Evolutionary conservation across 2,888 invertebrate genomes (phyloP).

Genomic region (Eulithis testata): DNA sequence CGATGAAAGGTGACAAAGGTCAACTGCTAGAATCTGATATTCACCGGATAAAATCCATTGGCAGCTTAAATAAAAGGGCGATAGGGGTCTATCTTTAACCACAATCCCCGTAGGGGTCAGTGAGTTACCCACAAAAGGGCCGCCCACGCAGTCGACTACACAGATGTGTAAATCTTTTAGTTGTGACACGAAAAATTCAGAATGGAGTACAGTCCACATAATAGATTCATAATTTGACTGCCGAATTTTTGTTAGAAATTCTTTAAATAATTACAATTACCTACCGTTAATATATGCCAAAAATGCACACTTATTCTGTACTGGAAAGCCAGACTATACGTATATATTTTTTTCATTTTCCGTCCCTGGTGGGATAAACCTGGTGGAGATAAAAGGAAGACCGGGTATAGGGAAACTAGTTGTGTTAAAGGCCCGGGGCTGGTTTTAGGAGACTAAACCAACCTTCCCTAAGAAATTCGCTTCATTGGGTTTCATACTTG

Average conservation of each 20-base stretch:
- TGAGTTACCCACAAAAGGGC: slow-evolving; percentile 19
- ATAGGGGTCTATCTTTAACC: slow-evolving; percentile 21
- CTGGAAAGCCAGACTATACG: too few relatives aligned
- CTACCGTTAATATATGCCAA: too few relatives aligned
- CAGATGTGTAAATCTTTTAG: background rate
- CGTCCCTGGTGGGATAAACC: too few relatives aligned
- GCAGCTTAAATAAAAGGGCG: slow-evolving; percentile 14
- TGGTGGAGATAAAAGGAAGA: too few relatives aligned
- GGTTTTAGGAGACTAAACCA: too few relatives aligned
- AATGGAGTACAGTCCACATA: background rate
- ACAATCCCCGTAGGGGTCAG: slow-evolving; percentile 18
- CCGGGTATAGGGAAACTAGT: too few relatives aligned
- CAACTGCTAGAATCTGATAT: slow-evolving; percentile 13
- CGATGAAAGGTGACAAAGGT: background rate
- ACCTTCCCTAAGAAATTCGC: background rate
- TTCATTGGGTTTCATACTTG: background rate
- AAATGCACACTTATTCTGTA: too few relatives aligned
- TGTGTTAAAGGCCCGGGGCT: too few relatives aligned
- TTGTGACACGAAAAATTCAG: slow-evolving; percentile 9
- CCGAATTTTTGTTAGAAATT: too few relatives aligned
- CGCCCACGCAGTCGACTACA: slow-evolving; percentile 14
- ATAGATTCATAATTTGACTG: too few relatives aligned
- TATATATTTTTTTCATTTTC: too few relatives aligned
- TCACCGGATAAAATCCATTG: slow-evolving; percentile 17
- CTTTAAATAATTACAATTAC: too few relatives aligned